Conservation (phyloP, 1,140 invertebrate genomes). For the Philotrypesis tridentata region DNA sequence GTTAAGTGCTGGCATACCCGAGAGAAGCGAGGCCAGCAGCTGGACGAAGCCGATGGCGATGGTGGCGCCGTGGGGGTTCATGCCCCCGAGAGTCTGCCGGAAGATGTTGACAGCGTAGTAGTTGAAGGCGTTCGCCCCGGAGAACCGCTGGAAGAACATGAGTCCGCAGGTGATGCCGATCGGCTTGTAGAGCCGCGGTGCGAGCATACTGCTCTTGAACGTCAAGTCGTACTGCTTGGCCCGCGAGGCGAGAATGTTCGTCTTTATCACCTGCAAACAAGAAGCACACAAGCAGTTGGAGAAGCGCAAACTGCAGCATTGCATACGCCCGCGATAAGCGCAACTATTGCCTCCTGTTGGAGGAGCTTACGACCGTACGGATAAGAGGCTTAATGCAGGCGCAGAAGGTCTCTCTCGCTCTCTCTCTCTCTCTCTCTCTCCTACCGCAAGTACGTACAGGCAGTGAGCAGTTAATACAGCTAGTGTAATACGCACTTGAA, state of each 20-base stretch:
- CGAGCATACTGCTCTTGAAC: constrained; percentile 74
- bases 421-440: too few species aligned
- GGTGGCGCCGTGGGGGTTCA: constrained; percentile 88
- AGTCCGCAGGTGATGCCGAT: constrained; percentile 86
- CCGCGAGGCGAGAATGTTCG: constrained; percentile 69
- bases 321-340: neutral
- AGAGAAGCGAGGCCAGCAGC: constrained; percentile 84
- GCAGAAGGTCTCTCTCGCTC: too few species aligned
- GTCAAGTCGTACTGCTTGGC: constrained; percentile 70
- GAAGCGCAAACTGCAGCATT: too few species aligned
- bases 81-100: constrained; percentile 83
- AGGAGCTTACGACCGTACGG: too few species aligned
- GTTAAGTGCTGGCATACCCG: too few species aligned
- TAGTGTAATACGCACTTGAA: constrained; percentile 67
- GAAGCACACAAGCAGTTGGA: neutral
- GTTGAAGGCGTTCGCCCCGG: constrained; percentile 87
- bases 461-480: too few species aligned
- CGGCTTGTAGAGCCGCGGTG: constrained; percentile 78
- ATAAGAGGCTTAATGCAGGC: too few species aligned
- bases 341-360: neutral
- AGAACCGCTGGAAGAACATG: constrained; percentile 90
- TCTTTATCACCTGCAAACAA: constrained; percentile 68
- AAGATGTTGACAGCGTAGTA: constrained; percentile 89
- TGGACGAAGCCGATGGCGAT: constrained; percentile 87
- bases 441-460: too few species aligned